Base-by-base conservation (phyloP, 2,113 vertebrate genomes). In the Sylvietta virens region DNA sequence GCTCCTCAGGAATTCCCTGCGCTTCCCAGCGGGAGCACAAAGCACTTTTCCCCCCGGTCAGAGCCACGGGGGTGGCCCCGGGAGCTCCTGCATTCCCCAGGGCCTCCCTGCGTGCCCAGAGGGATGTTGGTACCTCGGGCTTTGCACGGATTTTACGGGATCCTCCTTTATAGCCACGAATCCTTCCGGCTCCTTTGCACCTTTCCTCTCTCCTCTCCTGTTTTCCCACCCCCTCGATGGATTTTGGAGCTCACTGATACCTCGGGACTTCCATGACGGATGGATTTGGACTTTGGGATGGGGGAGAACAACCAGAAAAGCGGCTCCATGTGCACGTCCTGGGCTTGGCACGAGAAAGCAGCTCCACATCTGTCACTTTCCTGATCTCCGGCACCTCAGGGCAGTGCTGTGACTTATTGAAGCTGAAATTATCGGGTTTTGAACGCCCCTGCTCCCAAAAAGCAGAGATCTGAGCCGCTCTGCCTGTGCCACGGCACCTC, bases 241-340 rank as follows among this genome's bases (percentile, higher is more conserved):
- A 50, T 12, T 83, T 28, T 39, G 71, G 86, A 92, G 79, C 86
- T 76, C 53, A 0, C 31, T 22, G 54, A 2, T 27, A 31, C 37
- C 40, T 40, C 7, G 1, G 44, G 47, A 5, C 26, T 79, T 40
- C 90, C 82, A 4, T 2, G 2, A 37, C 0, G 0, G n/a, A 35
- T 26, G 37, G 57, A 18, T 94, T 85, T 67, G 73, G 83, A 50
- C 65, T 84, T 79, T 50, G 78, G 76, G 57, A 71, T 9, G 3
- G 56, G n/a, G n/a, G 37, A 56, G 21, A 57, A 67, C 0, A 26
- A 39, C 17, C 40, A 30, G 73, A 71, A 86, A 72, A 65, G 9
- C 6, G 0, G 67, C 27, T 57, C 60, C 0, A 1, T 10, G 47
- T 56, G 76, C 33, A 3, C 16, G 21, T 65, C 64, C 47, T 1